phyloP scores from a whole-genome alignment of 2,888 invertebrate species.

The Acronicta alni region DNA sequence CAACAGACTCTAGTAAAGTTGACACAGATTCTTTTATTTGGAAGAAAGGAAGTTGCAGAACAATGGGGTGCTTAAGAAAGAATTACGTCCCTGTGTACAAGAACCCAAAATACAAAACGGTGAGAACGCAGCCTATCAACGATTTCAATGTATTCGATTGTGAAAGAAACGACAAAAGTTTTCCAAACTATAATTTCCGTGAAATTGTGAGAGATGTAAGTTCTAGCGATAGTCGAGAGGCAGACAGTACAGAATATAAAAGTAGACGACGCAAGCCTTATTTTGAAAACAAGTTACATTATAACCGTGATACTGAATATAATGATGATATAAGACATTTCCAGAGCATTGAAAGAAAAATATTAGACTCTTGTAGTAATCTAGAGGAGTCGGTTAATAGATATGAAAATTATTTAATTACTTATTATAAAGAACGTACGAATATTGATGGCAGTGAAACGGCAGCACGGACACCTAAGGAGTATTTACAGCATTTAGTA shows the following conservation, averaged over 20 bases:
- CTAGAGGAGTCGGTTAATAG: constrained; percentile 72
- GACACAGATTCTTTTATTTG: constrained; percentile 75
- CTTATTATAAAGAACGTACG: constrained; percentile 51
- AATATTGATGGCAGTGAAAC: constrained; percentile 34
- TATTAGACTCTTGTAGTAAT: constrained; percentile 74
- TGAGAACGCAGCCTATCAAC: constrained; percentile 65
- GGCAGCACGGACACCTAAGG: constrained; percentile 81
- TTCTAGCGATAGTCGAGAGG: constrained; percentile 58
- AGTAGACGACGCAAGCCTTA: constrained; percentile 22
- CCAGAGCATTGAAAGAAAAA: constrained; percentile 69
- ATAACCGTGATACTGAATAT: constrained; percentile 30
- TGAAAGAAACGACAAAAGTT: constrained; percentile 26
- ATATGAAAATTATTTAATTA: constrained; percentile 73
- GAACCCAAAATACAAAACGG: constrained; percentile 62
- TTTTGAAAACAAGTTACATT: constrained; percentile 30
- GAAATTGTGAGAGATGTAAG: constrained; percentile 54
- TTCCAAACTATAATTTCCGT: constrained; percentile 45
- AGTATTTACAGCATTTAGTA: constrained; percentile 89
- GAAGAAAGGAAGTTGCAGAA: constrained; percentile 59
- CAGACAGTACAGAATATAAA: constrained; percentile 46
- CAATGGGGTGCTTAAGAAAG: constrained; percentile 53
- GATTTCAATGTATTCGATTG: constrained; percentile 68
- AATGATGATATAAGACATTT: constrained; percentile 57
- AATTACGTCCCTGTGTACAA: constrained; percentile 69
- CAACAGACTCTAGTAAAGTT: constrained; percentile 70